phyloP scores from a whole-genome alignment of 2,888 invertebrate genomes.

The Nesidiocoris tenuis region DNA sequence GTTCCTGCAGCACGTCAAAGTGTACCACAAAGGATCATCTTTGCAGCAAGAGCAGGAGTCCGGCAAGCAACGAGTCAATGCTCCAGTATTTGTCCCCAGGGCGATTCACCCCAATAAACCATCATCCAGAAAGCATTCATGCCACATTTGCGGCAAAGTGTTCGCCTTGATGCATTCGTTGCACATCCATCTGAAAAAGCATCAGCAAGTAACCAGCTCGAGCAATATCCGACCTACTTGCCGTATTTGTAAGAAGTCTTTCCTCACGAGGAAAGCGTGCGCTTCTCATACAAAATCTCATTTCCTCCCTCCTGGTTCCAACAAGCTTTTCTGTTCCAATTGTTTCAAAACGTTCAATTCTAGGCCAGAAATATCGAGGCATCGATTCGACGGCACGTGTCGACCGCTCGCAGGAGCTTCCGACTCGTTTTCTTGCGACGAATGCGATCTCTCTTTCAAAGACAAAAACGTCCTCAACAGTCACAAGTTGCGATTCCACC shows the following conservation, averaged over 20 bases:
- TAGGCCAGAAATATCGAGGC: constrained; percentile 36
- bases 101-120: constrained; percentile 17
- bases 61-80: background rate
- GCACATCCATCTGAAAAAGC: constrained; percentile 42
- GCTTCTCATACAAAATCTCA: constrained; percentile 48
- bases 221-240: constrained; percentile 39
- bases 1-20: constrained; percentile 30
- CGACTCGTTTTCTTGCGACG: constrained; percentile 17
- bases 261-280: constrained; percentile 45
- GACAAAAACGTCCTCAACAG: constrained; percentile 10
- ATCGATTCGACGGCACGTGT: constrained; percentile 31
- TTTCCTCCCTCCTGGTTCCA: constrained; percentile 46
- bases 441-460: constrained; percentile 14
- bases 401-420: background rate
- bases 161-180: constrained; percentile 44
- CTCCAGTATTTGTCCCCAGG: constrained; percentile 2
- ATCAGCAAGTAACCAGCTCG: constrained; percentile 22
- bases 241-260: constrained; percentile 47
- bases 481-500: constrained; percentile 27
- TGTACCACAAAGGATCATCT: constrained; percentile 34
- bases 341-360: constrained; percentile 48
- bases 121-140: constrained; percentile 16
- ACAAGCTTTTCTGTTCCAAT: constrained; percentile 47
- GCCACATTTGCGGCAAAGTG: constrained; percentile 46
- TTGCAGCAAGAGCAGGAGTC: constrained; percentile 18